Evolutionary conservation across 2,888 invertebrate species (phyloP).

Genomic region (Seladonia tumulorum): DNA sequence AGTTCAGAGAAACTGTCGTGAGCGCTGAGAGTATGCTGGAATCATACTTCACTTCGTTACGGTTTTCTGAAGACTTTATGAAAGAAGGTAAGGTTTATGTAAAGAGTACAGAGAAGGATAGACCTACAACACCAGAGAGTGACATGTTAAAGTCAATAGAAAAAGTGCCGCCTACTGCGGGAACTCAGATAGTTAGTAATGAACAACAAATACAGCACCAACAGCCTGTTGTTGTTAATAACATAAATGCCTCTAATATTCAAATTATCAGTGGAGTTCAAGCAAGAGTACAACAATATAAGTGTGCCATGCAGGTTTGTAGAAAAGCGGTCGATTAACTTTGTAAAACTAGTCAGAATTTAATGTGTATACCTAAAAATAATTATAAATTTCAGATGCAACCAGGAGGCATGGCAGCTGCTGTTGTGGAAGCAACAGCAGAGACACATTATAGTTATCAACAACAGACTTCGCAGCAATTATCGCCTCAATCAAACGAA

Average conservation of each 20-base stretch:
- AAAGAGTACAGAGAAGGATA: conserved; percentile 80
- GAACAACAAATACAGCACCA: conserved; percentile 75
- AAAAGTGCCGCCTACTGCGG: conserved; percentile 64
- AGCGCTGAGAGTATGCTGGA: conserved; percentile 89
- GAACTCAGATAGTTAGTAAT: conserved; percentile 67
- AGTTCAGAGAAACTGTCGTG: conserved; percentile 88
- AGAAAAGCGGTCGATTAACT: neutral
- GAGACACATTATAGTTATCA: conserved; percentile 83
- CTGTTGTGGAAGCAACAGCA: conserved; percentile 83
- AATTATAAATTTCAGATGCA: conserved; percentile 77
- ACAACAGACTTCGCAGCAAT: conserved; percentile 81
- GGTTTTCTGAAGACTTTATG: conserved; percentile 87
- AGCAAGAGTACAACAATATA: conserved; percentile 84
- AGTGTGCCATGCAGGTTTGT: conserved; percentile 84
- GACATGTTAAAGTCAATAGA: conserved; percentile 76
- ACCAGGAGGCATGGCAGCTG: conserved; percentile 81
- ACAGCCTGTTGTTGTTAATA: conserved; percentile 82
- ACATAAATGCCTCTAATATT: conserved; percentile 83
- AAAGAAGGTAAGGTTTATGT: conserved; percentile 87
- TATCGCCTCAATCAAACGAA: conserved; percentile 79
- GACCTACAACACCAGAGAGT: conserved; percentile 73
- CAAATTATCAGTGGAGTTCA: conserved; percentile 84
- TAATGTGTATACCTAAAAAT: neutral
- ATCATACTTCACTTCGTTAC: conserved; percentile 87
- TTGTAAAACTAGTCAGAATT: neutral